Conservation (phyloP, 2,797 vertebrate genomes). For the Anisognathus igniventris region DNA sequence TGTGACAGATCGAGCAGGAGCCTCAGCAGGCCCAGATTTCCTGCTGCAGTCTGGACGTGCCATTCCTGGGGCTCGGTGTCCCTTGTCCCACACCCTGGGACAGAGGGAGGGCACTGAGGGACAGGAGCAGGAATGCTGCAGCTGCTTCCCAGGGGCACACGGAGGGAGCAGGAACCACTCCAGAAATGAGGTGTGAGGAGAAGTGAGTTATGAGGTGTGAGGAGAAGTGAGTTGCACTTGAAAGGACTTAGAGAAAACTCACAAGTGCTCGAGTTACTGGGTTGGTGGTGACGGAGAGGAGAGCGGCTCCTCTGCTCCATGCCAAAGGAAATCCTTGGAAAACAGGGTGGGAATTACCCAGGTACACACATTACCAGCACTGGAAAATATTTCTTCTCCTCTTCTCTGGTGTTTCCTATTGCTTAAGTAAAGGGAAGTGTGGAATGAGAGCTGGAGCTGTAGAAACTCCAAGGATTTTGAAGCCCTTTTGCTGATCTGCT, state of each 20-base stretch:
- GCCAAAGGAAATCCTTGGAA: neutral
- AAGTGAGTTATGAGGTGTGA: neutral
- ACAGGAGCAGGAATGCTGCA: neutral
- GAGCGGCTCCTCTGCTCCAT: fast-evolving
- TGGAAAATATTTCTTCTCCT: neutral
- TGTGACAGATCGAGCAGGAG: neutral
- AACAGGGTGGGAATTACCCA: fast-evolving
- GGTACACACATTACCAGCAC: neutral
- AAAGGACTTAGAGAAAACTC: neutral
- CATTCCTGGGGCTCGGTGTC: neutral
- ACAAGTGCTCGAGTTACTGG: neutral
- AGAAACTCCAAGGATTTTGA: neutral
- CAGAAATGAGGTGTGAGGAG: neutral
- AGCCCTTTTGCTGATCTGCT: neutral
- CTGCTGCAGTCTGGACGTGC: neutral
- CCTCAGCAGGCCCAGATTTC: neutral
- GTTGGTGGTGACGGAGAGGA: fast-evolving
- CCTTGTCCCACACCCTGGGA: neutral
- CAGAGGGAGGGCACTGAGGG: fast-evolving
- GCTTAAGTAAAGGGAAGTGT: neutral
- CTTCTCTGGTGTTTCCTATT: neutral
- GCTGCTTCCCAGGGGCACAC: neutral
- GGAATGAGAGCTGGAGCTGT: neutral
- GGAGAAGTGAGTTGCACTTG: neutral
- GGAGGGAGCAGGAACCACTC: neutral